phyloP scores from a whole-genome alignment of 2,113 vertebrate genomes.

The Hemicordylus capensis region DNA sequence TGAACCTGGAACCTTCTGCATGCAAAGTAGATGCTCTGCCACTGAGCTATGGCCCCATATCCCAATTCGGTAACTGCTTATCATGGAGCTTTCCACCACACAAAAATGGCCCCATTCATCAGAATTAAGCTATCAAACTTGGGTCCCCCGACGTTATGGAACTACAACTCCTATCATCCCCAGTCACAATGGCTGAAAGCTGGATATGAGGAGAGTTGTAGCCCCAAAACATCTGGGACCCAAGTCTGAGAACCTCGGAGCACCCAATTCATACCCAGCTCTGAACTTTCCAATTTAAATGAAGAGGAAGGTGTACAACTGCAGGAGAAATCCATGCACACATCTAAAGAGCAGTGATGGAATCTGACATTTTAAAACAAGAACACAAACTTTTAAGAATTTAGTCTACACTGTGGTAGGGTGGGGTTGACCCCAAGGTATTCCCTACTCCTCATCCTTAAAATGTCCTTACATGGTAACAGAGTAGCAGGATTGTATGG shows the following conservation, averaged over 20 bases:
- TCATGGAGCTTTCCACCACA: not conserved
- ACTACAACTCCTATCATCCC: too few species aligned
- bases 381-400: not conserved
- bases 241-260: too few species aligned
- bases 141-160: too few species aligned
- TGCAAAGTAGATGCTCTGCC: too few species aligned
- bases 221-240: too few species aligned
- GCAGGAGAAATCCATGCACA: not conserved
- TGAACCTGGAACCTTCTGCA: too few species aligned
- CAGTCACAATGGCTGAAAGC: too few species aligned
- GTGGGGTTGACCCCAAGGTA: not conserved
- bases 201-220: too few species aligned
- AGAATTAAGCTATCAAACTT: not conserved
- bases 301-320: not conserved
- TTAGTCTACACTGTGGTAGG: not conserved
- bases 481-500: conserved; percentile 40
- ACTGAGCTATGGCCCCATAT: too few species aligned
- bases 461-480: conserved; percentile 47
- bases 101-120: not conserved
- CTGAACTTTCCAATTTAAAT: not conserved
- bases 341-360: not conserved
- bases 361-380: not conserved
- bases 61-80: not conserved
- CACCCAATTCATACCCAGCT: not conserved
- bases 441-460: conserved; percentile 34